Evolutionary conservation across 2,888 invertebrate species (phyloP).

Genomic region (Aleiodes alternator): DNA sequence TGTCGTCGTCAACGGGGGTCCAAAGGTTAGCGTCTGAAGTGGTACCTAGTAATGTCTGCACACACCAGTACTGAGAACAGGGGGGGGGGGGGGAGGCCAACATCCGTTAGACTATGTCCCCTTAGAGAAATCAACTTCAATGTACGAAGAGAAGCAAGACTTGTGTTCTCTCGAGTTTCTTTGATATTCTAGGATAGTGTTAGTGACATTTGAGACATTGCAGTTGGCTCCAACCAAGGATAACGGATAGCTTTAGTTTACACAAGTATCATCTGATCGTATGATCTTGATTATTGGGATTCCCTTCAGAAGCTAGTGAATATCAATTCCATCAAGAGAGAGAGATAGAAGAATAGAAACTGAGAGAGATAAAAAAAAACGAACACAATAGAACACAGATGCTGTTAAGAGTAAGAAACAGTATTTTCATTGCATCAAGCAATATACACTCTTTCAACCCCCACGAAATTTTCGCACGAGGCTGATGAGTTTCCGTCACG

Average conservation of each 20-base stretch:
- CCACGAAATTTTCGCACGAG: slow-evolving; percentile 67
- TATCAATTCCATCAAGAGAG: not conserved
- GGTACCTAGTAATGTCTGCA: slow-evolving; percentile 32
- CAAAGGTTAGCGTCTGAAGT: slow-evolving; percentile 36
- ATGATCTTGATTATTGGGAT: slow-evolving; percentile 26
- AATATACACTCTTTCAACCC: slow-evolving; percentile 50
- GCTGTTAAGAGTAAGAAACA: too few relatives aligned
- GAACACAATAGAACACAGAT: too few relatives aligned
- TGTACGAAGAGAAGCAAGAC: slow-evolving; percentile 54
- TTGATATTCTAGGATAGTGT: slow-evolving; percentile 48
- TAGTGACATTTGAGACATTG: slow-evolving; percentile 24
- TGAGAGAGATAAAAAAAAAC: too few relatives aligned
- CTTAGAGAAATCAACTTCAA: slow-evolving; percentile 65
- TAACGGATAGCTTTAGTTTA: slow-evolving; percentile 52
- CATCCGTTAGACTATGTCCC: slow-evolving; percentile 58
- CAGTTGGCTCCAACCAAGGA: slow-evolving; percentile 25
- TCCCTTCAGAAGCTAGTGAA: slow-evolving; percentile 6
- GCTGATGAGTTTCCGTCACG: slow-evolving; percentile 70
- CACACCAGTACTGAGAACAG: slow-evolving; percentile 25
- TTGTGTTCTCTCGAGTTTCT: slow-evolving; percentile 59
- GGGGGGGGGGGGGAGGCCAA: slow-evolving; percentile 35
- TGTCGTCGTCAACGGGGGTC: slow-evolving; percentile 33
- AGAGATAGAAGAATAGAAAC: not conserved
- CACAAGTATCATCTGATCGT: slow-evolving; percentile 40
- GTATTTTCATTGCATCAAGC: not conserved